Percentiles rank a stretch among this genome's conserved stretches.
Evolutionary conservation across 2,113 vertebrate species (phyloP).

Genomic region (Junco hyemalis): DNA sequence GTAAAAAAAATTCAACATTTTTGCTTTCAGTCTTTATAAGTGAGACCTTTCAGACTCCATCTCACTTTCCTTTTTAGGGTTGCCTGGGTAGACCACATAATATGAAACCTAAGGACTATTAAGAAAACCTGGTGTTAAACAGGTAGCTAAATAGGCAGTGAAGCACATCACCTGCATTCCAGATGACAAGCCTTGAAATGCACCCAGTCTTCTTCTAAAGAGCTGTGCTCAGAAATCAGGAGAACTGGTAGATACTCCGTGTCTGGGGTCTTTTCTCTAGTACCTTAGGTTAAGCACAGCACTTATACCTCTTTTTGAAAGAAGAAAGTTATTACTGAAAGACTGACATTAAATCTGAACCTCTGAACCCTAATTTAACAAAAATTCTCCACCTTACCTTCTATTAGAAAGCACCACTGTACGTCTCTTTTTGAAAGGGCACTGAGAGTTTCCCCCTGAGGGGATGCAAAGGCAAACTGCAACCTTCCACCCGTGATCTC

Average conservation of each 20-base stretch:
- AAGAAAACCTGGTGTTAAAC: not conserved
- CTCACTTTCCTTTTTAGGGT: not conserved
- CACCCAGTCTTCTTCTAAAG: not conserved
- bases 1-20: not conserved
- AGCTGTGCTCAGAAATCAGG: not conserved
- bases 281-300: not conserved
- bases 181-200: not conserved
- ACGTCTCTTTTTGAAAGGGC: not conserved
- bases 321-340: not conserved
- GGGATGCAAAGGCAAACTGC: not conserved
- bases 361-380: not conserved
- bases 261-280: not conserved
- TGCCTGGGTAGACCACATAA: not conserved
- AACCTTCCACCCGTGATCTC: not conserved
- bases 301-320: not conserved
- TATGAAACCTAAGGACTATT: not conserved
- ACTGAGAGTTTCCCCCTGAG: not conserved
- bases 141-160: not conserved
- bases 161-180: not conserved
- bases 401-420: not conserved
- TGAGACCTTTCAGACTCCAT: not conserved
- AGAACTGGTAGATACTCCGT: not conserved
- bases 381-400: not conserved
- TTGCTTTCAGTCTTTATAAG: not conserved
- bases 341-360: not conserved